These are phyloP conservation scores for Bubo scandiacus DNA, from an alignment of 2,113 vertebrate genomes.

Conservation along the genomic window DNA sequence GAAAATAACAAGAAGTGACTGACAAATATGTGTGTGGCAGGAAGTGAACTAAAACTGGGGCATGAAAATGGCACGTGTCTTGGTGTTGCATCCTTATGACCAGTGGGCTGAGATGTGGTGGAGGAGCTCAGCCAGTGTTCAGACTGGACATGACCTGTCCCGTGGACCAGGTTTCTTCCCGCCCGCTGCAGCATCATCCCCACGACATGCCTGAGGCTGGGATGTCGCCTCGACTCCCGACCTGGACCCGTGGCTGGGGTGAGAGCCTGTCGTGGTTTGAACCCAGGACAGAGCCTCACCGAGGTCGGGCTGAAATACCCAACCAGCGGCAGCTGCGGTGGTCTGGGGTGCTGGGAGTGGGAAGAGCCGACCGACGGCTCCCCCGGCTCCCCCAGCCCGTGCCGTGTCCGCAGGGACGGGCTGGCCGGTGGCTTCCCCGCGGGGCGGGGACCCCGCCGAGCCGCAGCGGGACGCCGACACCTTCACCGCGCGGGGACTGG, in stretches of 20 bases:
- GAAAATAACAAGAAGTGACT: neutral
- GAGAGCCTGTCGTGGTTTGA: neutral
- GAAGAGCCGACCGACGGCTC: neutral
- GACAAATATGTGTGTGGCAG: neutral
- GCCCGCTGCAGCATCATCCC: neutral
- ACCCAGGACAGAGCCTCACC: neutral
- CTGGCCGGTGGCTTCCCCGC: neutral
- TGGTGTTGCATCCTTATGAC: fast-evolving
- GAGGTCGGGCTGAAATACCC: neutral
- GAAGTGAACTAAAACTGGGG: neutral
- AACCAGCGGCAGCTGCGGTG: fast-evolving
- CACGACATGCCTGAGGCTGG: neutral
- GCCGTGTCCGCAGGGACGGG: neutral
- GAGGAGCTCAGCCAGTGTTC: neutral
- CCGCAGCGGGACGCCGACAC: neutral
- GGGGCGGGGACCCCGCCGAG: neutral
- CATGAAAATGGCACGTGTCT: neutral
- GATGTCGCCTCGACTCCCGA: neutral
- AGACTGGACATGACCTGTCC: neutral
- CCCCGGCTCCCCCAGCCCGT: neutral
- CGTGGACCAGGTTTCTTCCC: neutral
- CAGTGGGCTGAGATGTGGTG: neutral
- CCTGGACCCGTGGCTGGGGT: neutral
- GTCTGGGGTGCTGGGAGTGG: fast-evolving
- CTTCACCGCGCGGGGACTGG: neutral